Conservation (phyloP, 2,113 vertebrate species). For the Diphyllodes magnificus region DNA sequence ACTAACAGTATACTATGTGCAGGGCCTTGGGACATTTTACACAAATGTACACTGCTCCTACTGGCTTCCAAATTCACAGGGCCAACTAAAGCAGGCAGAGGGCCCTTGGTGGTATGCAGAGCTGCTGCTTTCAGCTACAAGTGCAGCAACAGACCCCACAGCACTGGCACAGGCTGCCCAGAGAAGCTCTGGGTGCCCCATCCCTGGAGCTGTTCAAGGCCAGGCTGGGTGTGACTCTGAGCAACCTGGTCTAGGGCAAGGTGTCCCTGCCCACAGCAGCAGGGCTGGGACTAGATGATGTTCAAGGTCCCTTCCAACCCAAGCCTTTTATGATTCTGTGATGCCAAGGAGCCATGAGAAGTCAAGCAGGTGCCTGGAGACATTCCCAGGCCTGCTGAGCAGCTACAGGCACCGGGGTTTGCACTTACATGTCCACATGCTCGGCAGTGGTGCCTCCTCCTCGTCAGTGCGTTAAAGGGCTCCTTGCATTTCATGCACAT, state of each 20-base stretch:
- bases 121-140: neutral
- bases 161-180: neutral
- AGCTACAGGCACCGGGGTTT: neutral
- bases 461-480: conserved; percentile 87
- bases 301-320: neutral
- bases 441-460: conserved; percentile 92
- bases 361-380: neutral
- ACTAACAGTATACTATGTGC: neutral
- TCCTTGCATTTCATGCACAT: conserved; percentile 99
- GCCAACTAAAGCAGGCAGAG: neutral
- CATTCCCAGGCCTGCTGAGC: neutral
- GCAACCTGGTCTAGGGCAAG: neutral
- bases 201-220: neutral
- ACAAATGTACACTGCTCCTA: accelerated
- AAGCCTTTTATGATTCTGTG: neutral
- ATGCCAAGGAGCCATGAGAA: neutral
- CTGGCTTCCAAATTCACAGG: neutral
- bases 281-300: too few relatives aligned
- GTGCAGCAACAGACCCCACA: neutral
- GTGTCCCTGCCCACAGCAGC: neutral
- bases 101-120: neutral
- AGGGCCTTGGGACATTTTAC: neutral
- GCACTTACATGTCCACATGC: conserved; percentile 89
- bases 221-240: neutral
- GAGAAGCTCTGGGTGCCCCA: neutral